Conservation (phyloP, 2,113 vertebrate genomes). For the Cyanoramphus novaezelandiae region DNA sequence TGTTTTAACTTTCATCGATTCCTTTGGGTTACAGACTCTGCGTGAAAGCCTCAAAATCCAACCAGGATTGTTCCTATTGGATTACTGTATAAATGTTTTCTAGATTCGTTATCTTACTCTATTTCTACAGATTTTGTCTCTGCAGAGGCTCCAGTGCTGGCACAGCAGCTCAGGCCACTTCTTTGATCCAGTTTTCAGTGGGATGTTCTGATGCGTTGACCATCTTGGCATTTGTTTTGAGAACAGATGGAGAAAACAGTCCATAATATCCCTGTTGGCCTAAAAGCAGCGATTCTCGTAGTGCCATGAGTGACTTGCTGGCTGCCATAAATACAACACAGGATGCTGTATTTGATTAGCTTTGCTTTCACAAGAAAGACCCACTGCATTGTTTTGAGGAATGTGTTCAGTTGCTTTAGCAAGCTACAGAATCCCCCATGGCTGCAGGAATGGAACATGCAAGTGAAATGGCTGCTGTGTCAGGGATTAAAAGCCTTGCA, state of each 20-base stretch:
- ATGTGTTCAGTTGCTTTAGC: constrained; percentile 43
- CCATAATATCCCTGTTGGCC: constrained; percentile 44
- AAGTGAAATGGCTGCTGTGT: background rate
- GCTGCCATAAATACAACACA: constrained; percentile 38
- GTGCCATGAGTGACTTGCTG: constrained; percentile 37
- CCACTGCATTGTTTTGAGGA: constrained; percentile 57
- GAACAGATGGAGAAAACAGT: constrained; percentile 68
- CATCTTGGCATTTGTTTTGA: constrained; percentile 54
- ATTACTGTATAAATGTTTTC: background rate
- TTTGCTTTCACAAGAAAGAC: constrained; percentile 52
- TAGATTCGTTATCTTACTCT: background rate
- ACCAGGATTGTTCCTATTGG: background rate
- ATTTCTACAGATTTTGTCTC: background rate
- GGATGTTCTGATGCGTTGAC: constrained; percentile 61
- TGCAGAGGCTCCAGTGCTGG: background rate
- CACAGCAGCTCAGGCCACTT: background rate
- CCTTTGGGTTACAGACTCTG: background rate
- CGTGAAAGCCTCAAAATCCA: background rate
- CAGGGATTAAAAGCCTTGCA: constrained; percentile 15
- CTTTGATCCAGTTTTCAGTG: constrained; percentile 44
- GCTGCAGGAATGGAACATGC: constrained; percentile 22
- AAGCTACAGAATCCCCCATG: constrained; percentile 25
- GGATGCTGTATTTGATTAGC: constrained; percentile 59
- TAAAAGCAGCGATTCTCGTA: constrained; percentile 29
- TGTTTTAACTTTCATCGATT: background rate